Evolutionary conservation across 2,797 vertebrate species (phyloP).

Genomic region (Chaetophractus vellerosus): DNA sequence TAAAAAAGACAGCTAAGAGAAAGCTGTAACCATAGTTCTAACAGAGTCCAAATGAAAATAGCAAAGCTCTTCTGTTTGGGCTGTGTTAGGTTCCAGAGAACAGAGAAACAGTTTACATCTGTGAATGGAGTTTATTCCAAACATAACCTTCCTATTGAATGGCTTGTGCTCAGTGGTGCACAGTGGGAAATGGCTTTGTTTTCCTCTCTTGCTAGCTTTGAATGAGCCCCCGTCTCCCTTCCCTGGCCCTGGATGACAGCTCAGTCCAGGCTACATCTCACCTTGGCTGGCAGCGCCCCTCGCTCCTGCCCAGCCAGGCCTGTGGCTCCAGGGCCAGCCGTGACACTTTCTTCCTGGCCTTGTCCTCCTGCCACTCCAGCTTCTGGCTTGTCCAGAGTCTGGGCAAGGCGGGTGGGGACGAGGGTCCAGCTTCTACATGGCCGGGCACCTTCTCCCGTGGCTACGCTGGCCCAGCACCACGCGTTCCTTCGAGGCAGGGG

Average conservation of each 20-base stretch:
- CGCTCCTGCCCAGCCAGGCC: no score
- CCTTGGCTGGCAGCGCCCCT: no score
- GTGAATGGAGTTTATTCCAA: not conserved
- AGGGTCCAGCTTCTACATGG: no score
- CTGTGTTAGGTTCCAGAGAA: not conserved
- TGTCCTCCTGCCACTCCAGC: no score
- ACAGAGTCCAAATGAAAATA: not conserved
- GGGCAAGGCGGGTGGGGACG: no score
- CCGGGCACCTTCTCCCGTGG: no score
- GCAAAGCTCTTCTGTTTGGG: not conserved
- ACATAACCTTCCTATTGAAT: not conserved
- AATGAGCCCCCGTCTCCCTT: not conserved
- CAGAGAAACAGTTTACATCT: not conserved
- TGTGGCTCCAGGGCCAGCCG: no score
- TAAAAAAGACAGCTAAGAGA: not conserved
- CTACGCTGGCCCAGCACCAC: no score
- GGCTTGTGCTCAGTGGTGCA: not conserved
- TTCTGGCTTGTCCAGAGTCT: no score
- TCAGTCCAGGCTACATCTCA: not conserved
- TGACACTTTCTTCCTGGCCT: no score
- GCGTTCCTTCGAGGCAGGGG: no score
- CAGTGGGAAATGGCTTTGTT: not conserved
- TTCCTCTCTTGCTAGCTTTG: accelerated
- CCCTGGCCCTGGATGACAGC: not conserved
- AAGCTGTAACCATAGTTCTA: conserved; percentile 21